Evolutionary conservation across 2,888 invertebrate genomes (phyloP).

Genomic region (Pachydiplax longipennis): DNA sequence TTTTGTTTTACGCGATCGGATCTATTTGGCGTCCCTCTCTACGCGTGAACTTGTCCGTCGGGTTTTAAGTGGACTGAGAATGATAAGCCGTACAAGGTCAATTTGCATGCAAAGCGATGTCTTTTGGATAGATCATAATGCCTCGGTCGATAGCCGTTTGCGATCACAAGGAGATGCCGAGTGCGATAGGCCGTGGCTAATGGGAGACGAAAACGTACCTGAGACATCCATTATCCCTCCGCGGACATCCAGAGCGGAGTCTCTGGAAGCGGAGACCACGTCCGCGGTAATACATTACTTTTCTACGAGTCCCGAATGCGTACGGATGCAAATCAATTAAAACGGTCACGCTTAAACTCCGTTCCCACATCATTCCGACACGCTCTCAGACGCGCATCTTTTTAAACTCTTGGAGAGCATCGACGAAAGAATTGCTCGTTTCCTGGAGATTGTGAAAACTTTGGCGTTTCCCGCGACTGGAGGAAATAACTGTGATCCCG

Average conservation of each 20-base stretch:
- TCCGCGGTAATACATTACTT: background rate
- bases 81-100: background rate
- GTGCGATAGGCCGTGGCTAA: background rate
- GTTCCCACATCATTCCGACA: background rate
- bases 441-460: too few species aligned
- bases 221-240: background rate
- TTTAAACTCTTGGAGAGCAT: too few species aligned
- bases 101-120: background rate
- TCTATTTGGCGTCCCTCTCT: background rate
- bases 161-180: background rate
- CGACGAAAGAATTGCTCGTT: too few species aligned
- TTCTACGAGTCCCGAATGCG: background rate
- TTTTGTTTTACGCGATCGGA: background rate
- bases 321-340: background rate
- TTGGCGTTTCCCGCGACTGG: too few species aligned
- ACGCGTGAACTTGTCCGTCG: background rate
- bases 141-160: background rate
- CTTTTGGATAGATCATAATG: background rate
- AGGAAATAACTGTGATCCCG: too few species aligned
- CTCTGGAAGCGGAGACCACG: background rate
- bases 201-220: background rate
- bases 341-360: background rate
- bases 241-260: background rate
- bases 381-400: background rate
- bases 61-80: background rate